phyloP scores from a whole-genome alignment of 2,797 vertebrate species.

The Florisuga fusca region DNA sequence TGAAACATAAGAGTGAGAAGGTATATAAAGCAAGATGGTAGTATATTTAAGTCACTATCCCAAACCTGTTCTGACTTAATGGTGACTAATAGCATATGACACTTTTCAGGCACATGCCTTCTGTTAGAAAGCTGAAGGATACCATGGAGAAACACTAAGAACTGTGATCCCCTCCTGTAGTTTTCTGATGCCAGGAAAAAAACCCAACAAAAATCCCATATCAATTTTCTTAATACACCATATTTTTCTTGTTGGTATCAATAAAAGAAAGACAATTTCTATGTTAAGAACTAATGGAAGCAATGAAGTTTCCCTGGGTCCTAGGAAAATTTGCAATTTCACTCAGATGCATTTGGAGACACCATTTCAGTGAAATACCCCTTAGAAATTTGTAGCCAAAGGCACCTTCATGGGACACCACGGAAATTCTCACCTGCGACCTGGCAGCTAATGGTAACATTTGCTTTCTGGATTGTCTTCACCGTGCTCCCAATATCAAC shows the following conservation, averaged over 20 bases:
- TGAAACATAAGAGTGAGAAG: background rate
- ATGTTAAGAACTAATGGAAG: background rate
- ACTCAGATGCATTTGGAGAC: background rate
- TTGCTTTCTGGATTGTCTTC: slow-evolving; percentile 78
- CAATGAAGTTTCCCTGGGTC: background rate
- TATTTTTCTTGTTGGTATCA: background rate
- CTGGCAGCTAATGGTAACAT: slow-evolving; percentile 83
- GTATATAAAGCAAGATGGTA: background rate
- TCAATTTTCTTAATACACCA: background rate
- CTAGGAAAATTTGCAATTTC: background rate
- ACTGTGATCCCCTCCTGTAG: background rate
- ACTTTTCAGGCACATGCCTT: background rate
- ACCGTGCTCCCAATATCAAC: slow-evolving; percentile 79
- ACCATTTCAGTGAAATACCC: background rate
- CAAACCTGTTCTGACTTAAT: background rate
- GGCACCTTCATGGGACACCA: background rate
- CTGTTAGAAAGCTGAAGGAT: background rate
- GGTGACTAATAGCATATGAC: background rate
- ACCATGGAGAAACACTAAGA: background rate
- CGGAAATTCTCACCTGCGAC: slow-evolving; percentile 80
- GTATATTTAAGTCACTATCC: background rate
- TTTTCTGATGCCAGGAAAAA: background rate
- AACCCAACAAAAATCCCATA: no score
- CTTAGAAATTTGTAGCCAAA: background rate
- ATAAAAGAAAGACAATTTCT: background rate